Conservation (phyloP, 2,797 vertebrate species). For the Peromyscus attwateri region DNA sequence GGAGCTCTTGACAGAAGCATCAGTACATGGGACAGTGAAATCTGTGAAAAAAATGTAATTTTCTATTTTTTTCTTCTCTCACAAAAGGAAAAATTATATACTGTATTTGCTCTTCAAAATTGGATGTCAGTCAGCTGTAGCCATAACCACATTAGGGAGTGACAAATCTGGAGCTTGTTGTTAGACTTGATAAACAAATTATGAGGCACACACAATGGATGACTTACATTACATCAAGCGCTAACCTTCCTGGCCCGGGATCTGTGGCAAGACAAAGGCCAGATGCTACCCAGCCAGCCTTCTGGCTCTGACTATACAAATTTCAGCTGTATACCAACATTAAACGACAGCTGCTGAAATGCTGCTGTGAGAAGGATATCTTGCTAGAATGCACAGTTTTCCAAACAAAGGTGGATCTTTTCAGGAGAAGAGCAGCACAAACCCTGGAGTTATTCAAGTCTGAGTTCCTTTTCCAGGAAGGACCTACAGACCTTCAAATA, state of each 20-base stretch:
- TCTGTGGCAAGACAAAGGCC: background rate
- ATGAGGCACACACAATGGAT: slow-evolving; percentile 6
- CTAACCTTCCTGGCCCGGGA: background rate
- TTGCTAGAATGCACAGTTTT: slow-evolving; percentile 19
- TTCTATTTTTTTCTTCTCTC: slow-evolving; percentile 63
- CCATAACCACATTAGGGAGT: slow-evolving; percentile 38
- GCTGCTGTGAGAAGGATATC: background rate
- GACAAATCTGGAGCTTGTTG: slow-evolving; percentile 39
- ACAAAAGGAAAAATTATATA: slow-evolving; percentile 62
- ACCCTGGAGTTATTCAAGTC: background rate
- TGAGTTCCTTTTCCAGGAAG: background rate
- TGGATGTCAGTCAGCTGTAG: slow-evolving; percentile 49
- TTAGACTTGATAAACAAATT: slow-evolving; percentile 63
- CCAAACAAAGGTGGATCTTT: background rate
- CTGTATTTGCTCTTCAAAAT: slow-evolving; percentile 39
- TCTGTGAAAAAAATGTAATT: slow-evolving; percentile 57
- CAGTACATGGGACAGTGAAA: slow-evolving; percentile 62
- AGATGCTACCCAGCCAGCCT: slow-evolving; percentile 5
- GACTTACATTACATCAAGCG: background rate
- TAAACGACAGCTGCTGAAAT: background rate
- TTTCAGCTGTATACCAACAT: slow-evolving; percentile 16
- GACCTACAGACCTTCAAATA: background rate
- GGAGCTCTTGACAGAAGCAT: slow-evolving; percentile 34
- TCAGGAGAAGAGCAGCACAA: background rate
- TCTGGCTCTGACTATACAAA: background rate